Conservation (phyloP, 2,888 invertebrate species). For the Mimas tiliae region DNA sequence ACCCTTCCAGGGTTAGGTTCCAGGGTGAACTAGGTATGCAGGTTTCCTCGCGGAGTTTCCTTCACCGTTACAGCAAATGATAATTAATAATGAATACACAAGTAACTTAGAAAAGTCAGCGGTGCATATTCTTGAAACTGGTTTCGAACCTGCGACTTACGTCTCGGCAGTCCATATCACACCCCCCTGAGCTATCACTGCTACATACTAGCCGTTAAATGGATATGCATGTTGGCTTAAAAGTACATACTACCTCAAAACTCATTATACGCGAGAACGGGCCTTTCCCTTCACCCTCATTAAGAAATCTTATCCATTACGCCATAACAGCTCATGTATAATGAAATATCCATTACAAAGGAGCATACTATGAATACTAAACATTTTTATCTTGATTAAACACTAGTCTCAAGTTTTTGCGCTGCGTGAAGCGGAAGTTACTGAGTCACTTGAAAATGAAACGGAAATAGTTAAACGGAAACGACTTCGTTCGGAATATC, state of each 20-base stretch:
- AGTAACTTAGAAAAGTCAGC: too few species aligned
- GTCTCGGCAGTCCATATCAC: too few species aligned
- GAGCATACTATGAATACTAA: slow-evolving; percentile 19
- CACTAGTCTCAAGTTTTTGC: slow-evolving; percentile 29
- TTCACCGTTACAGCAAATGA: too few species aligned
- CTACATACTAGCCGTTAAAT: too few species aligned
- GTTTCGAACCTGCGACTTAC: too few species aligned
- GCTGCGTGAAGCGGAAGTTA: slow-evolving; percentile 41
- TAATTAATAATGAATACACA: too few species aligned
- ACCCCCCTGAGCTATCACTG: too few species aligned
- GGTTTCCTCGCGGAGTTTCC: too few species aligned
- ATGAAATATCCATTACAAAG: slow-evolving; percentile 23
- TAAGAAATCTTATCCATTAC: slow-evolving; percentile 24
- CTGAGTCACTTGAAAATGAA: slow-evolving; percentile 46
- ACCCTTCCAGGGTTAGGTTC: too few species aligned
- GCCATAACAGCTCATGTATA: slow-evolving; percentile 22
- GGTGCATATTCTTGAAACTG: too few species aligned
- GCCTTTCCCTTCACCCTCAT: slow-evolving; percentile 21
- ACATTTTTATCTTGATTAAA: slow-evolving; percentile 23
- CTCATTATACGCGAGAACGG: slow-evolving; percentile 22
- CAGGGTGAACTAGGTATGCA: too few species aligned
- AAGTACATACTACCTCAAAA: slow-evolving; percentile 10
- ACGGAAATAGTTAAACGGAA: slow-evolving; percentile 58
- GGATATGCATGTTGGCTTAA: neutral
- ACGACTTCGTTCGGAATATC: slow-evolving; percentile 49